phyloP scores from a whole-genome alignment of 2,888 invertebrate genomes.

The Xestia c-nigrum region DNA sequence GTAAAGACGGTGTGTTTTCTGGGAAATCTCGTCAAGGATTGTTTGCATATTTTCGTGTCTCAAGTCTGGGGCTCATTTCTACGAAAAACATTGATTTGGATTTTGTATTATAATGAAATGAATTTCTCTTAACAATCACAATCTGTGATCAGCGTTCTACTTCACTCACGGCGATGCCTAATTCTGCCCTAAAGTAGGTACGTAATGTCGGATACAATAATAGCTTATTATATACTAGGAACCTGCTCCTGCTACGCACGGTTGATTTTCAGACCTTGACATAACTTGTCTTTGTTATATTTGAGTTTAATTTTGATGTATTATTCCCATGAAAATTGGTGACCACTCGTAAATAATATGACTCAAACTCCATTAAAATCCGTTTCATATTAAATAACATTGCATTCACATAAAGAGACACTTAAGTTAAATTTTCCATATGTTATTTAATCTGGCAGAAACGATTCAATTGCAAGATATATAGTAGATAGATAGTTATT shows the following conservation, averaged over 20 bases:
- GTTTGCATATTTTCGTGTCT: conserved; percentile 1
- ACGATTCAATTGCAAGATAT: background rate
- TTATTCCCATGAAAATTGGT: background rate
- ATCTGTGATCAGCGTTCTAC: background rate
- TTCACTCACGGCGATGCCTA: background rate
- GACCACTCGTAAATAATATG: background rate
- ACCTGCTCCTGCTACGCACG: background rate
- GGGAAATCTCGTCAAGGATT: background rate
- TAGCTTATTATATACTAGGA: background rate
- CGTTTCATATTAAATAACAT: background rate
- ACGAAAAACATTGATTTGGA: background rate
- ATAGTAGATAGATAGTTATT: too few relatives aligned
- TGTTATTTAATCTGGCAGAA: background rate
- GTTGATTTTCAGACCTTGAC: background rate
- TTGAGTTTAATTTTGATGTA: background rate
- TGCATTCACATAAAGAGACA: background rate
- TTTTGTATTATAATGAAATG: background rate
- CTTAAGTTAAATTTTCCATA: too few relatives aligned
- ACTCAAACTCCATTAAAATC: background rate
- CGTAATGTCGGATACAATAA: background rate
- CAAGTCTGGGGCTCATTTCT: background rate
- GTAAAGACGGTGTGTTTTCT: conserved; percentile 5
- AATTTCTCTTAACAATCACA: background rate
- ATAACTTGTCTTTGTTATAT: background rate
- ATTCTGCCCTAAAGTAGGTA: background rate